Evolutionary conservation across 2,113 vertebrate species (phyloP), one percentile per base, ranked within the genome.

Genomic region (Callaeas wilsoni): DNA sequence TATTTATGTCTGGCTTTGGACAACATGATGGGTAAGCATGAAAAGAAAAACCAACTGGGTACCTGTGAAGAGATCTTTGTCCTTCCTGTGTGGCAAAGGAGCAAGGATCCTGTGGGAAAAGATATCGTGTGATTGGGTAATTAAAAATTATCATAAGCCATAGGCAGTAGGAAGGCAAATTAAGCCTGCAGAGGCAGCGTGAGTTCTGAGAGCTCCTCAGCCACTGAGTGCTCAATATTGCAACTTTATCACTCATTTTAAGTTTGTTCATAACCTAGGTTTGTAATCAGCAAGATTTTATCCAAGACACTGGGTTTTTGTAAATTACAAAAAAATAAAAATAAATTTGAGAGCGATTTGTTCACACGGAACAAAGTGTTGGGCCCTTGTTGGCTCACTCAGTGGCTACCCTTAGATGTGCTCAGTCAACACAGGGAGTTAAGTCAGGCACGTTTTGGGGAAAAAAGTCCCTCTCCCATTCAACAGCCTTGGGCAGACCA

Each of bases 91-190:
- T 81, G 76, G 90, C 37, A 78, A 93, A 94, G 60, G 60, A 96
- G 52, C 49, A 84, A 92, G 52, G 73, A 67, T 89, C 88, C 93
- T 79, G 55, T 87, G 92, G 90, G 92, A 96, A 92, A 96, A 96
- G 84, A 68, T 96, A 92, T 94, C 22, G 2, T 55, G 49, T 93
- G 90, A 93, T 92, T 67, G 83, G 76, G 92, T 95, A 96, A 96
- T 96, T 95, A 94, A 94, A 97, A 96, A 95, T 95, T 95, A 92
- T 84, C 90, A 92, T 94, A 95, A 95, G 93, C 92, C 86, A 93
- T 71, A 90, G 76, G 90, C 92, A 93, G 52, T 47, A 55, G 73
- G 85, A 95, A 89, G 90, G 57, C 80, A 96, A 96, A 96, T 95
- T 87, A 94, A 95, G 83, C 69, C 83, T 93, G 88, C 60, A 87